These are phyloP conservation scores for Hyposoter dolosus DNA, from an alignment of 2,888 invertebrate genomes.

Conservation along the genomic window DNA sequence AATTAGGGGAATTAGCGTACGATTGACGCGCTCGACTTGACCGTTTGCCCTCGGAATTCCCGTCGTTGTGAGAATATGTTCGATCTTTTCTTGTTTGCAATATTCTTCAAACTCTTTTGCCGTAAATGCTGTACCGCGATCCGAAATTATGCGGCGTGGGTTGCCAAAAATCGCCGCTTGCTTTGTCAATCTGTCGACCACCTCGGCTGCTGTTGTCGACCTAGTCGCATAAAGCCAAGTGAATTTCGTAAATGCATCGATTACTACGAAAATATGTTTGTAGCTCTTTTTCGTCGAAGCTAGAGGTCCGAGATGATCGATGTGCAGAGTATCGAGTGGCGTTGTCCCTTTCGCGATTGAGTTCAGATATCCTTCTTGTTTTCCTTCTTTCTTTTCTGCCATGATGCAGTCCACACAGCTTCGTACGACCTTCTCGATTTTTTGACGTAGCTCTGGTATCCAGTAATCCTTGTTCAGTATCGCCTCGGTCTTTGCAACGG, in stretches of 20 bases:
- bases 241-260: constrained; percentile 58
- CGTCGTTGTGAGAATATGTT: constrained; percentile 60
- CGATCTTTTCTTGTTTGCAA: constrained; percentile 60
- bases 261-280: constrained; percentile 55
- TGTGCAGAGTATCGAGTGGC: constrained; percentile 77
- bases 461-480: constrained; percentile 43
- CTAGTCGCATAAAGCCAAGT: constrained; percentile 76
- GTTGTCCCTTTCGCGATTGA: constrained; percentile 73
- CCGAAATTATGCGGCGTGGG: constrained; percentile 78
- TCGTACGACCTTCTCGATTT: constrained; percentile 42
- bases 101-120: constrained; percentile 78
- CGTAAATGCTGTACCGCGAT: constrained; percentile 81
- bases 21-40: constrained; percentile 77
- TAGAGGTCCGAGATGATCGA: constrained; percentile 78
- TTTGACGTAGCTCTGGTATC: constrained; percentile 43
- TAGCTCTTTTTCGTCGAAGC: constrained; percentile 70
- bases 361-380: constrained; percentile 74
- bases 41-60: constrained; percentile 70
- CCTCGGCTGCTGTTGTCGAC: constrained; percentile 76
- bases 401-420: constrained; percentile 74
- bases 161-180: constrained; percentile 81
- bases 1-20: constrained; percentile 75
- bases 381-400: constrained; percentile 71
- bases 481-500: constrained; percentile 17
- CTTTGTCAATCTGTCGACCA: constrained; percentile 75